Base-by-base conservation (phyloP, 2,888 invertebrate genomes). In the Hyles lineata region DNA sequence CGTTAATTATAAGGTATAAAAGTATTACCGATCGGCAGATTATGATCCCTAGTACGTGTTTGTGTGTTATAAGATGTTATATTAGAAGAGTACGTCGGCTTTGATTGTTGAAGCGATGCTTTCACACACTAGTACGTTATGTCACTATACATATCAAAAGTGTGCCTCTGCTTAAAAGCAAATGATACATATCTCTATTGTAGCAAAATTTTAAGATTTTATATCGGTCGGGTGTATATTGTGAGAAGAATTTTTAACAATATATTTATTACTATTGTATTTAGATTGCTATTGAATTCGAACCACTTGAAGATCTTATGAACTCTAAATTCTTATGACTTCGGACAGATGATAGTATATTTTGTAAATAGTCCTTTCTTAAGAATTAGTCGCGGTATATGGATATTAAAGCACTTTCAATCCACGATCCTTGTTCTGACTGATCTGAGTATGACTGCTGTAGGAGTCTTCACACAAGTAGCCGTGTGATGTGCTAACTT, bases 311-410 rank as follows among this genome's bases (percentile, higher is more conserved):
- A 82, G 83, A 90, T 93, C 94, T 94, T 94, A 94, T 94, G 94
- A 94, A 92, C 89, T 92, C 89, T 85, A 90, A 89, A 92, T 90
- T 94, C 93, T 94, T 94, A 94, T 93, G 94, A 94, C 93, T 93
- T 90, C 86, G 86, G 89, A 89, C 90, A 91, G 87, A 92, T 90
- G 85, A 89, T 90, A 90, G 83, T 85, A 88, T 91, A 91, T 92
- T 90, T 92, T 94, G 91, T 93, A 93, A 89, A 91, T 92, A 92
- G 83, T 84, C 84, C 86, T 88, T 92, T 89, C 89, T 87, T 88
- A 88, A 83, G 85, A 83, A 87, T 90, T 90, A 85, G 85, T 83
- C 81, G 86, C 87, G 84, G 84, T 88, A 85, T 85, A 75, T 32
- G 61, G 55, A 61, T 52, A 59, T 70, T 52, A 70, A 70, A 32